A percentile compares a stretch with the other conserved stretches of the same genome.
Evolutionary conservation across 2,888 invertebrate species (phyloP).

Genomic region (Spilosoma lubricipeda): DNA sequence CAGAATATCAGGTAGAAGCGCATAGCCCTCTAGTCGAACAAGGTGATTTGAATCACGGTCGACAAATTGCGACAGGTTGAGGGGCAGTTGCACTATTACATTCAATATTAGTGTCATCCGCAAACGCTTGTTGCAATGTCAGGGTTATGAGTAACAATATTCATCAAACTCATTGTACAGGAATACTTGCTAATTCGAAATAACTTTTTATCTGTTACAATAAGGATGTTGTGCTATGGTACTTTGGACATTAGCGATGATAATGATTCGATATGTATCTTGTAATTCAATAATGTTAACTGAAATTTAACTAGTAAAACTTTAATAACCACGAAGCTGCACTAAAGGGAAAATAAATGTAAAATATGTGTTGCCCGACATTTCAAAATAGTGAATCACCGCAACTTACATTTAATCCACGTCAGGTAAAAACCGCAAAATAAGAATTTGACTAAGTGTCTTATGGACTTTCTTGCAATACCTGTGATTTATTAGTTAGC

Average conservation of each 20-base stretch:
- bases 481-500: slow-evolving; percentile 34
- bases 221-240: slow-evolving; percentile 19
- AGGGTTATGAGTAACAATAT: slow-evolving; percentile 58
- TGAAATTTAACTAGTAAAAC: neutral
- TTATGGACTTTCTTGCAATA: slow-evolving; percentile 29
- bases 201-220: slow-evolving; percentile 26
- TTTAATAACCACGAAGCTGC: slow-evolving; percentile 6
- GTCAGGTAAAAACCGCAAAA: slow-evolving; percentile 48
- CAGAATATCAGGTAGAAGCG: slow-evolving; percentile 11
- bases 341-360: slow-evolving; percentile 26
- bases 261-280: neutral
- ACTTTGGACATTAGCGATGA: slow-evolving; percentile 3
- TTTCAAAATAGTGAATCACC: slow-evolving; percentile 43
- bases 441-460: slow-evolving; percentile 40
- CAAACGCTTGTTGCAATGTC: slow-evolving; percentile 71
- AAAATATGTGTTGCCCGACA: slow-evolving; percentile 21
- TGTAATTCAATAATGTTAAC: neutral
- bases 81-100: slow-evolving; percentile 76
- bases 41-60: slow-evolving; percentile 81
- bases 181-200: slow-evolving; percentile 13
- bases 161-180: slow-evolving; percentile 28
- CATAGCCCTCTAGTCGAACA: slow-evolving; percentile 58
- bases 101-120: slow-evolving; percentile 78
- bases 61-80: slow-evolving; percentile 69
- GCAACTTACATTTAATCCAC: slow-evolving; percentile 43